phyloP scores from a whole-genome alignment of 2,113 vertebrate species.

The Noctilio leporinus region DNA sequence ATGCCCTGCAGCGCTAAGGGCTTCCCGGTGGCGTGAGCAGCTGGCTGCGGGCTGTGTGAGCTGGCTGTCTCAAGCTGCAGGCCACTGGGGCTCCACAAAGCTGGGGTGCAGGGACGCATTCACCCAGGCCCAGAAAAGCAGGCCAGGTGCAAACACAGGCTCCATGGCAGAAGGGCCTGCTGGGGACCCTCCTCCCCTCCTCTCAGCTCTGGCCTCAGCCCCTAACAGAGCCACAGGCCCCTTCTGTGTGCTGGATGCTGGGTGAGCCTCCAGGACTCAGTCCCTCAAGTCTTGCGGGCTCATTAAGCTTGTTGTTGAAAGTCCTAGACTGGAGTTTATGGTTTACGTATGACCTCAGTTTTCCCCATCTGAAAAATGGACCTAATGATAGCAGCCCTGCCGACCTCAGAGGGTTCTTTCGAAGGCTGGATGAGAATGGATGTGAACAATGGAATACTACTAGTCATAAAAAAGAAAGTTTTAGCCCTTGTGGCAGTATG shows the following conservation, averaged over 20 bases:
- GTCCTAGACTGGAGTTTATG: background rate
- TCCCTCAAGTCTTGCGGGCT: background rate
- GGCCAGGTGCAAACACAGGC: background rate
- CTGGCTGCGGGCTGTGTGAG: no score
- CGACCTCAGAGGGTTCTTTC: background rate
- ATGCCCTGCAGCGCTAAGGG: background rate
- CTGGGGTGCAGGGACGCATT: accelerated
- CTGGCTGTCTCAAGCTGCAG: background rate
- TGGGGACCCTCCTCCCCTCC: no score
- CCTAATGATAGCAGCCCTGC: background rate
- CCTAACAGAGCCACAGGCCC: background rate
- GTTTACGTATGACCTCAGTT: background rate
- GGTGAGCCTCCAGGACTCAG: background rate
- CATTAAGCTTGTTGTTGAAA: background rate
- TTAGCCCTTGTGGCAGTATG: no score
- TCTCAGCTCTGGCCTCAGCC: background rate
- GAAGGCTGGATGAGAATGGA: background rate
- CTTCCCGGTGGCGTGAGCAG: background rate
- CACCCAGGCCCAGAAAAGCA: background rate
- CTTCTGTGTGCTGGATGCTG: background rate
- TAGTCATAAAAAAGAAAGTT: no score
- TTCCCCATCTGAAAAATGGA: background rate
- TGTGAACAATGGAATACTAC: no score
- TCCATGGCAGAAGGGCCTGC: background rate
- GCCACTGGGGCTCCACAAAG: background rate